Conservation (phyloP, 92 coral and sea anemone species). For the Paramuricea clavata region DNA sequence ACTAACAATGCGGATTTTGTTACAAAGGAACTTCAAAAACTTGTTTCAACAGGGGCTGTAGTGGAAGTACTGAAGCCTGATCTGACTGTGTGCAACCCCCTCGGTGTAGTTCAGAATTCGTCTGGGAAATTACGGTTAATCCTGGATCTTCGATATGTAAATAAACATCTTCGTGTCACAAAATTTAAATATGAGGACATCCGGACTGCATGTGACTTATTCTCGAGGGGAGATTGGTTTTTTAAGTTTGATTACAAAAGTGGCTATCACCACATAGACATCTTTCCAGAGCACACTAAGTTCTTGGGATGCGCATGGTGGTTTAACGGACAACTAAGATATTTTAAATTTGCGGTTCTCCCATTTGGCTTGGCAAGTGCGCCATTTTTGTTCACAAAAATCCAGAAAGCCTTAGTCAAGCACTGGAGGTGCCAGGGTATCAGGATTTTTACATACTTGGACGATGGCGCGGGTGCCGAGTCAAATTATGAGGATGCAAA, state of each 20-base stretch:
- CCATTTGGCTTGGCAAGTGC: conserved; percentile 71
- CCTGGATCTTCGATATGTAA: neutral
- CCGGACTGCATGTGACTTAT: neutral
- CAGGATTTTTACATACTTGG: conserved; percentile 65
- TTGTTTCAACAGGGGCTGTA: conserved; percentile 57
- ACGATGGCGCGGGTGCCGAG: conserved; percentile 75
- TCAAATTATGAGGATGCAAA: conserved; percentile 42
- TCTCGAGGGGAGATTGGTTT: conserved; percentile 50
- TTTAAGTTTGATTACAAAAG: conserved; percentile 16
- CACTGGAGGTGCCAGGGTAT: conserved; percentile 68
- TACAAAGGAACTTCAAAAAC: conserved; percentile 40
- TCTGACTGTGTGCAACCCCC: conserved; percentile 48
- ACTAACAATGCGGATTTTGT: conserved; percentile 58
- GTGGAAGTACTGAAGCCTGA: conserved; percentile 47
- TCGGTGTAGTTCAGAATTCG: conserved; percentile 48
- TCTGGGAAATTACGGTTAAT: neutral
- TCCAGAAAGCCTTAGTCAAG: conserved; percentile 59
- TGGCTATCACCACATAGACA: conserved; percentile 68
- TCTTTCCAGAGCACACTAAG: conserved; percentile 54
- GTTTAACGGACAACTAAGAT: neutral
- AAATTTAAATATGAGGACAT: neutral
- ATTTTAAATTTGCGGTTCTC: conserved; percentile 62
- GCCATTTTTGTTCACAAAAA: conserved; percentile 60
- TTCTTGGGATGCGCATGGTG: conserved; percentile 63
- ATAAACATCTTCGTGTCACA: conserved; percentile 21